Conservation (phyloP, 2,797 vertebrate species). For the Alosa sapidissima region DNA sequence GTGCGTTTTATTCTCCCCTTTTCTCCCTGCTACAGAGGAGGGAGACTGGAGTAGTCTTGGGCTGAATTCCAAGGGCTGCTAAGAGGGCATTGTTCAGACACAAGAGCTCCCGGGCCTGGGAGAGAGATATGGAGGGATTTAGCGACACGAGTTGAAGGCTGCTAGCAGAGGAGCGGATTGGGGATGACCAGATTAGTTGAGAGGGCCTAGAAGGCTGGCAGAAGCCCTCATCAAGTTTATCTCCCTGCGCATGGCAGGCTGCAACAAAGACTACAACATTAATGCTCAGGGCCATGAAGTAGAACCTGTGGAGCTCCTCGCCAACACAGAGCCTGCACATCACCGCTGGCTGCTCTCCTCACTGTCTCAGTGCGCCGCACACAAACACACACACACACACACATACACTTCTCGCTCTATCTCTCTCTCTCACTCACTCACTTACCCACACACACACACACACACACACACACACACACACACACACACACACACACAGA, state of each 20-base stretch:
- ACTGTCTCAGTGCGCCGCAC: conserved; percentile 27
- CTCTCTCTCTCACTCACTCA: conserved; percentile 25
- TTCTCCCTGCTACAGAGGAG: conserved; percentile 29
- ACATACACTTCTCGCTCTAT: background rate
- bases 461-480: background rate
- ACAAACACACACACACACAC: background rate
- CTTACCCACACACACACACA: conserved; percentile 6
- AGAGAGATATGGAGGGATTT: conserved; percentile 65
- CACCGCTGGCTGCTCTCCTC: conserved; percentile 40
- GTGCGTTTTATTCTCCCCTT: conserved; percentile 6
- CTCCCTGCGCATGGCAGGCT: conserved; percentile 60
- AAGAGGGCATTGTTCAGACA: conserved; percentile 63
- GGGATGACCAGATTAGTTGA: conserved; percentile 59
- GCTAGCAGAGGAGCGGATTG: conserved; percentile 57
- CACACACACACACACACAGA: background rate
- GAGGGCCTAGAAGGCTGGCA: conserved; percentile 57
- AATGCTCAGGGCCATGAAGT: conserved; percentile 60
- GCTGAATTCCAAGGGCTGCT: conserved; percentile 57
- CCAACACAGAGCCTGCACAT: conserved; percentile 43
- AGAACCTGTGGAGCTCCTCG: conserved; percentile 60
- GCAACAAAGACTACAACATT: conserved; percentile 62
- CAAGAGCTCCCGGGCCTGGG: conserved; percentile 57
- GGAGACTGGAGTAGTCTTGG: conserved; percentile 45
- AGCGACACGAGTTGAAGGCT: conserved; percentile 58
- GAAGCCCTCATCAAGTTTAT: conserved; percentile 59